These are phyloP conservation scores for Calliphora vicina DNA, from an alignment of 1,140 invertebrate genomes.

Conservation along the genomic window DNA sequence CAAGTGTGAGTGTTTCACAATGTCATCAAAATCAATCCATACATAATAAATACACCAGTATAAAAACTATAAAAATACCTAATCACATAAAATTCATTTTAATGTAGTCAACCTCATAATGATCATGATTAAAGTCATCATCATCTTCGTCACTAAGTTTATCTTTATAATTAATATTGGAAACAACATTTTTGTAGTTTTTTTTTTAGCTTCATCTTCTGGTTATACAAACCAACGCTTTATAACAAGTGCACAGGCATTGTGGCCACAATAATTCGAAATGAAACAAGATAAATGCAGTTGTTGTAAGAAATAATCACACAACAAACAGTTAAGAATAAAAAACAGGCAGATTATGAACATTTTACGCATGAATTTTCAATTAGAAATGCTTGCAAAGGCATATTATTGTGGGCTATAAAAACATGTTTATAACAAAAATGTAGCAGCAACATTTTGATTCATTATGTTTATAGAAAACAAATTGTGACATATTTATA, in stretches of 20 bases:
- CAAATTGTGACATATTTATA: too few species aligned
- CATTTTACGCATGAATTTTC: too few species aligned
- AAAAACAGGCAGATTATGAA: background rate
- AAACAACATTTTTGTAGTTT: background rate
- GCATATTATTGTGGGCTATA: too few species aligned
- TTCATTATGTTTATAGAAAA: too few species aligned
- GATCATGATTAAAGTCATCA: background rate
- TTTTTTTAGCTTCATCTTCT: background rate
- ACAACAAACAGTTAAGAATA: background rate
- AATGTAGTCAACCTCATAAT: background rate
- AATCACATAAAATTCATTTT: background rate
- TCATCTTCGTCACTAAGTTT: background rate
- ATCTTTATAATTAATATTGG: background rate
- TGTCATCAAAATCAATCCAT: background rate
- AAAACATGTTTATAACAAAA: too few species aligned
- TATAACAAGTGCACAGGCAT: background rate
- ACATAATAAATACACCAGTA: background rate
- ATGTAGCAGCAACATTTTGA: too few species aligned
- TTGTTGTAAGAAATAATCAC: background rate
- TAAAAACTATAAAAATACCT: too few species aligned
- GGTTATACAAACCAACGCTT: background rate
- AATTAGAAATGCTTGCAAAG: too few species aligned
- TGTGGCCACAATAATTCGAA: background rate
- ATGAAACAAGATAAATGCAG: background rate
- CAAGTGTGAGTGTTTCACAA: slow-evolving; percentile 15